A percentile compares a stretch with the other conserved stretches of the same genome.
Conservation (phyloP, 2,113 vertebrate species). For the Chloropsis hardwickii region DNA sequence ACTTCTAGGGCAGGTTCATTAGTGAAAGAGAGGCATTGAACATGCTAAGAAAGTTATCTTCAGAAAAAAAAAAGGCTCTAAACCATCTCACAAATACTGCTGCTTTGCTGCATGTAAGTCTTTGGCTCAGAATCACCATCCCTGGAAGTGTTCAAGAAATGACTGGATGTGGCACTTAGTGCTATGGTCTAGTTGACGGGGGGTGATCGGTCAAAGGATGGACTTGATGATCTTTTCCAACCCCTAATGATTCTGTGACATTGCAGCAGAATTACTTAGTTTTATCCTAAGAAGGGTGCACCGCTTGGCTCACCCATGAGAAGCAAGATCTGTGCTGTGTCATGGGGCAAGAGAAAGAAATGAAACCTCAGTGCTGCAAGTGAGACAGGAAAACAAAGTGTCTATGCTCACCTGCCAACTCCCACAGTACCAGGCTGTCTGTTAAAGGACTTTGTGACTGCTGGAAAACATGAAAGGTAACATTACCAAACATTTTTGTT, state of each 20-base stretch:
- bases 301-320: accelerated
- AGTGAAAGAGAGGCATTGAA: background rate
- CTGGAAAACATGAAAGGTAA: background rate
- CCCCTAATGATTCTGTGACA: background rate
- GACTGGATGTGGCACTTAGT: accelerated
- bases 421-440: background rate
- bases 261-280: background rate
- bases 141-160: background rate
- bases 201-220: background rate
- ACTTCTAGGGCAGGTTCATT: background rate
- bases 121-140: background rate
- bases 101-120: background rate
- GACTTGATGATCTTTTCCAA: background rate
- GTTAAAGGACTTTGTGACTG: background rate
- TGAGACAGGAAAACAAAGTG: accelerated
- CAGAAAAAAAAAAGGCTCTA: background rate
- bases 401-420: background rate
- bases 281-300: background rate
- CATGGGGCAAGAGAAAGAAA: background rate
- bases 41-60: background rate
- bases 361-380: background rate
- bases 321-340: background rate
- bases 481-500: accelerated
- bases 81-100: background rate
- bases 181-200: background rate